These are phyloP conservation scores for Gerris lacustris DNA, from an alignment of 2,888 invertebrate genomes.

Conservation along the genomic window DNA sequence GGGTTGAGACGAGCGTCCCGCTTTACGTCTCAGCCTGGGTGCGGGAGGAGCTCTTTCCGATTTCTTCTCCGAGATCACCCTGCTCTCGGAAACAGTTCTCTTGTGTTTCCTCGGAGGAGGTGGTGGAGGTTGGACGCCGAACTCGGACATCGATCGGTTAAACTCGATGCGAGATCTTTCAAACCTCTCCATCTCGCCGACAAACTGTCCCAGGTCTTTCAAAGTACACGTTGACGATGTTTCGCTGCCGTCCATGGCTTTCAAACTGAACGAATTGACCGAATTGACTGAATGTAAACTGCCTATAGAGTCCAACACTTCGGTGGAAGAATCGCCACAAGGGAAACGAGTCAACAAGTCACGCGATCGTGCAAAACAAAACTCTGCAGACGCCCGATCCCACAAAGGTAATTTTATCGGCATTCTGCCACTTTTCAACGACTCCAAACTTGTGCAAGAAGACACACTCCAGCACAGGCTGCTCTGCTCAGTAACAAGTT, in stretches of 20 bases:
- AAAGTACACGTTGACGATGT: background rate
- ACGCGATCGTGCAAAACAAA: conserved; percentile 58
- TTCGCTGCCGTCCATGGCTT: background rate
- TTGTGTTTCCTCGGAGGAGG: background rate
- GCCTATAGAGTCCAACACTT: conserved; percentile 20
- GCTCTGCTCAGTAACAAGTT: no score
- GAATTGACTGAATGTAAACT: background rate
- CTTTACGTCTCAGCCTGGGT: background rate
- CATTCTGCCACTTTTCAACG: conserved; percentile 37
- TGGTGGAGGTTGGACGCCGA: background rate
- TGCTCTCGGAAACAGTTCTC: conserved; percentile 10
- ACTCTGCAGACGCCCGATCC: conserved; percentile 61
- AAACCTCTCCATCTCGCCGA: background rate
- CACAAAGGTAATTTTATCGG: conserved; percentile 49
- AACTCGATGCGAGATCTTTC: background rate
- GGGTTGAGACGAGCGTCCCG: background rate
- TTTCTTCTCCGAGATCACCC: background rate
- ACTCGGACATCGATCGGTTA: background rate
- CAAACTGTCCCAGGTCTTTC: background rate
- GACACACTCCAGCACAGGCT: conserved; percentile 31
- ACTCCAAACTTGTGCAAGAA: conserved; percentile 40
- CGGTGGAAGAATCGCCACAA: conserved; percentile 26
- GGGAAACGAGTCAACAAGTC: conserved; percentile 45
- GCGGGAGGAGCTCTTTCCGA: background rate
- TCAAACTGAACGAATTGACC: background rate